These are phyloP conservation scores for Eristalis arbustorum DNA, from an alignment of 2,888 invertebrate species.

Conservation along the genomic window DNA sequence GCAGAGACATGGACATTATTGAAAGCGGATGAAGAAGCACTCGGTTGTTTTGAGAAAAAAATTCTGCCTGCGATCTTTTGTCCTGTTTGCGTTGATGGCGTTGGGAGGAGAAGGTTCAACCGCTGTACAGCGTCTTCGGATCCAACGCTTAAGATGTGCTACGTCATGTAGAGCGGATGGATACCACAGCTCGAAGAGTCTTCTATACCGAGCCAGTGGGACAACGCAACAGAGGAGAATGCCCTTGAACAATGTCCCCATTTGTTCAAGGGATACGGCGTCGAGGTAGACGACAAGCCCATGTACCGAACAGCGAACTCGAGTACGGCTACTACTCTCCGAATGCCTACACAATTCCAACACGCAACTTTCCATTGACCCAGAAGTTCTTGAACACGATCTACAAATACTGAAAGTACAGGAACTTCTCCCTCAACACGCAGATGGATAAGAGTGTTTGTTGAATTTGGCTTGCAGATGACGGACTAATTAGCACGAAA, in stretches of 20 bases:
- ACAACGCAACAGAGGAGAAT: too few relatives aligned
- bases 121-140: too few relatives aligned
- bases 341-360: conserved; percentile 78
- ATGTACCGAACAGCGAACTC: conserved; percentile 90
- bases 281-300: conserved; percentile 86
- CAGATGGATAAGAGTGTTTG: conserved; percentile 83
- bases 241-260: conserved; percentile 73
- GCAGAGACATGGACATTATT: too few relatives aligned
- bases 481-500: neutral
- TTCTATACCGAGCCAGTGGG: too few relatives aligned
- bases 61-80: too few relatives aligned
- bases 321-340: conserved; percentile 91
- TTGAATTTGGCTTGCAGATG: conserved; percentile 41
- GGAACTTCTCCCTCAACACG: conserved; percentile 91
- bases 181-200: too few relatives aligned
- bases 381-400: conserved; percentile 88
- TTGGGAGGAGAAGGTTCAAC: too few relatives aligned
- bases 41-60: too few relatives aligned
- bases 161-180: too few relatives aligned
- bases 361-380: conserved; percentile 84
- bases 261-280: conserved; percentile 91
- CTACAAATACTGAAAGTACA: conserved; percentile 88
- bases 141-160: too few relatives aligned
- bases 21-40: too few relatives aligned
- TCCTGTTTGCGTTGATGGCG: too few relatives aligned